Evolutionary conservation across 2,113 vertebrate species (phyloP).

Genomic region (Melanostigma gelatinosum): DNA sequence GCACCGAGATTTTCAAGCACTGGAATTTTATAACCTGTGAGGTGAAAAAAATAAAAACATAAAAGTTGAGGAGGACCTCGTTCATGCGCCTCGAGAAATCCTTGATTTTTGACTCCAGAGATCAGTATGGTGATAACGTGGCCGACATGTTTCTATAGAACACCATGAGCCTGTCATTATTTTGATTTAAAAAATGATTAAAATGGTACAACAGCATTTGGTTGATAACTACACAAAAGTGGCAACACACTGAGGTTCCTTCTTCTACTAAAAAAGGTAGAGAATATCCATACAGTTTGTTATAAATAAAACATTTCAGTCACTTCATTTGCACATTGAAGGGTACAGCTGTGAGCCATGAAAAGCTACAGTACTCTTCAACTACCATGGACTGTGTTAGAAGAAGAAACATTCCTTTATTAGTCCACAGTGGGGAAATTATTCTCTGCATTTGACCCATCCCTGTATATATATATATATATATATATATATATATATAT

Average conservation of each 20-base stretch:
- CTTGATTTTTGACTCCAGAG: background rate
- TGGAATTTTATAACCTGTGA: constrained; percentile 92
- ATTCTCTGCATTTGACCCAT: too few species aligned
- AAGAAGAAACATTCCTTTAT: too few species aligned
- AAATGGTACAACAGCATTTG: background rate
- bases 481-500: too few species aligned
- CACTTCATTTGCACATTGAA: background rate
- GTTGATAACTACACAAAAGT: background rate
- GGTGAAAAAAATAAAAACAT: background rate
- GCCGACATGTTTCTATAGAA: background rate
- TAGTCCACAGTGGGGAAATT: too few species aligned
- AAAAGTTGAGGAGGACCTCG: background rate
- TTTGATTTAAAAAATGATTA: too few species aligned
- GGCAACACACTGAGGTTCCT: background rate
- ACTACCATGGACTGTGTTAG: too few species aligned
- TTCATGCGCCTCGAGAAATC: background rate
- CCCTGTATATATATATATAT: too few species aligned
- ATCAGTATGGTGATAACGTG: background rate
- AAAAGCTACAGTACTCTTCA: background rate
- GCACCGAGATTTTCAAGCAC: constrained; percentile 97
- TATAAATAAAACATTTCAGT: background rate
- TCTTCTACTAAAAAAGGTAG: background rate
- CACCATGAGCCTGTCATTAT: background rate
- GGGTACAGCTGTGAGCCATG: background rate
- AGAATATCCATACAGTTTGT: background rate